Evolutionary conservation across 1,140 invertebrate genomes (phyloP), one percentile per base, ranked within the genome.

Genomic region (Drosophila tropicalis): DNA sequence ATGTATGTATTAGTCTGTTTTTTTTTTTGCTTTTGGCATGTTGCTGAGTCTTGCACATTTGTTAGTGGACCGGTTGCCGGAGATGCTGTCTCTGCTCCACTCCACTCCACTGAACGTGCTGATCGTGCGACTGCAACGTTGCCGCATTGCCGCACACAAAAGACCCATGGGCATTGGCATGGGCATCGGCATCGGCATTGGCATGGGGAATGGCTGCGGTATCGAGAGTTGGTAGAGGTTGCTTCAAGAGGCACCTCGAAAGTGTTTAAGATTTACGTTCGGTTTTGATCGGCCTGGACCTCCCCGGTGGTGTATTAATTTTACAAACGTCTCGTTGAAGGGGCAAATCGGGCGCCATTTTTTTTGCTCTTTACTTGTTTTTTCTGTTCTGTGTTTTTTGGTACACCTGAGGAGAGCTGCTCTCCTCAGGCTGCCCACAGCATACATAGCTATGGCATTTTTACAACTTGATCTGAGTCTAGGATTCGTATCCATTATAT

Each of bases 181-280:
- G 15, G 44, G 17, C 44, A n/a, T n/a, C n/a, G 41, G 41, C 15
- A 47, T 47, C 0, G 15, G 15, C 41, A 47, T 47, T 7, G 44
- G 17, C 44, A 51, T 51, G 44, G 44, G 17, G 44, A 51, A 51
- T 51, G 44, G 36, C 44, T 51, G 44, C 17, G 17, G 44, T 76
- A 77, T 77, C 73, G 61, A 62, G 61, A 19, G 47, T 63, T 29
- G 56, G 36, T 29, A 19, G 44, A 67, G 72, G 34, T 44, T 56
- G 47, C 40, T 55, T 44, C 55, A 57, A 32, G 25, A 41, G 40
- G 29, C 41, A 40, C 41, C 51, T 67, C 63, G 54, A 76, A 72
- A 86, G 73, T 84, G 81, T 76, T 80, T 74, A 81, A 90, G 87
- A 91, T 90, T 90, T 90, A 90, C 89, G 89, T 89, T 90, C 83